Evolutionary conservation across 2,113 vertebrate genomes (phyloP), one percentile per base, ranked within the genome.

Genomic region (Hippocampus mohnikei): DNA sequence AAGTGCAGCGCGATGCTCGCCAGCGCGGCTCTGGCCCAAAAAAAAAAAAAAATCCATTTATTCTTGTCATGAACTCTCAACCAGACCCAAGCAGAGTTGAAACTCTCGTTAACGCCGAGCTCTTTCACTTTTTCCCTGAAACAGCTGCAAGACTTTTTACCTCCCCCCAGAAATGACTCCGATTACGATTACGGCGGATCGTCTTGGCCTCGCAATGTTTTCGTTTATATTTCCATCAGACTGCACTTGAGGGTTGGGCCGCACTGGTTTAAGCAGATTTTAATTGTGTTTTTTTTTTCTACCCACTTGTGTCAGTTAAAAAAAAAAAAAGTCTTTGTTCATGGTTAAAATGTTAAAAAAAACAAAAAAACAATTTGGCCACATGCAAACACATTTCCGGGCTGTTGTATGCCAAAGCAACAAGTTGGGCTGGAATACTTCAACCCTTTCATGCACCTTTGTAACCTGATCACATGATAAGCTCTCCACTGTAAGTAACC

Each of bases 51-150:
- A 86, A 83, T 87, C 86, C 63, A 88, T 89, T 89, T 90, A 84
- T 90, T 83, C 85, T 85, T 81, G 79, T 89, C 80, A 82, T 88
- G 85, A 90, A 88, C 88, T 87, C 71, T 90, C 88, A 87, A 88
- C 82, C 79, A 83, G 80, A 88, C 81, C 77, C 81, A 73, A 83
- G 81, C 80, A 75, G 74, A 86, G 87, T 81, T 86, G 76, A 85
- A 82, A 81, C 78, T 81, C 82, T 83, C 85, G 80, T 86, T 83
- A 82, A 76, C 56, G 72, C 71, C 58, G 42, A 18, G 65, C 79
- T 84, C 66, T 20, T 70, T 25, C 12, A 21, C 23, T 59, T 27
- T 64, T 46, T 64, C 3, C 60, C 60, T 68, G 12, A 78, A 33
- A 37, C 48, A 50, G 44, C 46, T 64, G 62, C 62, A 64, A 15